phyloP scores from a whole-genome alignment of 2,797 vertebrate genomes.

The Eptatretus atami region DNA sequence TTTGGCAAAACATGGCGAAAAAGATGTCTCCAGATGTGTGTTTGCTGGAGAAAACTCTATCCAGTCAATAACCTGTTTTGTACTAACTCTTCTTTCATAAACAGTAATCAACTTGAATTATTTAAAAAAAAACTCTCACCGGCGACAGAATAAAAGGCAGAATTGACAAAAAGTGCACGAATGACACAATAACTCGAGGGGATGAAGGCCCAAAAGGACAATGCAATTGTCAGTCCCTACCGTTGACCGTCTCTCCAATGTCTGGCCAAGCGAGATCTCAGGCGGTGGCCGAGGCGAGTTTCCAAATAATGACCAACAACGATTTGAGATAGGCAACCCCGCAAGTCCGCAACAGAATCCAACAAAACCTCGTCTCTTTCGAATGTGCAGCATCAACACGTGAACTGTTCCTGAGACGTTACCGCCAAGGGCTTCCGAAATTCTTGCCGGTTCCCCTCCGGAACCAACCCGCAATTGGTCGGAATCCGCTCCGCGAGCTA shows the following conservation, averaged over 20 bases:
- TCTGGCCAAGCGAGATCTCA: constrained; percentile 94
- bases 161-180: no score
- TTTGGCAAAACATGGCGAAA: no score
- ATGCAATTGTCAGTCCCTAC: no score
- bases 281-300: constrained; percentile 78
- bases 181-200: no score
- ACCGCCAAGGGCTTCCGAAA: constrained; percentile 75
- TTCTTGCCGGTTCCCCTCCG: constrained; percentile 85
- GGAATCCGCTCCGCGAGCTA: constrained; percentile 79
- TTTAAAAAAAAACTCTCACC: no score
- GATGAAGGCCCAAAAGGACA: no score
- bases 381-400: constrained; percentile 94
- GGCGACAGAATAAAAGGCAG: no score
- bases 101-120: no score
- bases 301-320: constrained; percentile 97
- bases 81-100: no score
- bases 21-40: no score
- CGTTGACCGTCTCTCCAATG: constrained; percentile 86
- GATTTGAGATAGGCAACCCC: constrained; percentile 84
- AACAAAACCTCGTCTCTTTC: constrained; percentile 92
- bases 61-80: no score
- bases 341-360: constrained; percentile 93
- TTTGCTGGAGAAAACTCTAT: no score
- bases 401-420: constrained; percentile 95
- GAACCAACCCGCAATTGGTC: constrained; percentile 77